Percentiles rank a stretch among this genome's conserved stretches.
Conservation (phyloP, 2,113 vertebrate genomes). For the Parotia lawesii region DNA sequence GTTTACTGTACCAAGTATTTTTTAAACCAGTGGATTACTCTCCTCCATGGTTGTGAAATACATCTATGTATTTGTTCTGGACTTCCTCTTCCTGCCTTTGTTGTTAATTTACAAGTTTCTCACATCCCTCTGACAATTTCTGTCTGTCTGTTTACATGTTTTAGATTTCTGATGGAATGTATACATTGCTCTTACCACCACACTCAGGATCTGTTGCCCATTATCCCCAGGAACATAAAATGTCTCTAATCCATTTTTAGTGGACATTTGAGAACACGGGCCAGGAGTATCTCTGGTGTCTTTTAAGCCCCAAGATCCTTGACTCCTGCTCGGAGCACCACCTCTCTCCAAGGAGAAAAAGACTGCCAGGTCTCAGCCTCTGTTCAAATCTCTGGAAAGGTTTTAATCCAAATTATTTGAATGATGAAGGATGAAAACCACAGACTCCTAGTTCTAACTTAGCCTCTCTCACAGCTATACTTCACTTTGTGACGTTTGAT, state of each 20-base stretch:
- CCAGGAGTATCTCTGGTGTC: not conserved
- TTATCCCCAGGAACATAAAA: not conserved
- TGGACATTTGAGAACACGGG: not conserved
- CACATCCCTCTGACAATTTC: constrained; percentile 45
- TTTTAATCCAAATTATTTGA: not conserved
- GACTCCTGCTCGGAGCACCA: not conserved
- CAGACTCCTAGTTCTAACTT: not conserved
- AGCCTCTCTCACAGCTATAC: not conserved
- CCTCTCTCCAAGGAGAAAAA: not conserved
- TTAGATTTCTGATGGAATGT: constrained; percentile 62
- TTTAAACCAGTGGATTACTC: constrained; percentile 53
- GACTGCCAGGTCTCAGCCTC: not conserved
- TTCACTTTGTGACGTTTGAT: not conserved
- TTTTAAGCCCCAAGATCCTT: not conserved
- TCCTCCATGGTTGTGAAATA: constrained; percentile 38
- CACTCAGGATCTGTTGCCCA: constrained; percentile 6
- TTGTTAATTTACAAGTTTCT: constrained; percentile 71
- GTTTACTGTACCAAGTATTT: constrained; percentile 54
- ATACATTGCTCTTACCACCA: not conserved
- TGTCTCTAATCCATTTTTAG: not conserved
- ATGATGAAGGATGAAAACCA: not conserved
- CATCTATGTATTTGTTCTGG: constrained; percentile 57
- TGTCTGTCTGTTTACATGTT: constrained; percentile 66
- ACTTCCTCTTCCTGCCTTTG: constrained; percentile 62
- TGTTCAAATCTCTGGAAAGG: not conserved